Evolutionary conservation across 2,888 invertebrate species (phyloP).

Genomic region (Dendrolimus pini): DNA sequence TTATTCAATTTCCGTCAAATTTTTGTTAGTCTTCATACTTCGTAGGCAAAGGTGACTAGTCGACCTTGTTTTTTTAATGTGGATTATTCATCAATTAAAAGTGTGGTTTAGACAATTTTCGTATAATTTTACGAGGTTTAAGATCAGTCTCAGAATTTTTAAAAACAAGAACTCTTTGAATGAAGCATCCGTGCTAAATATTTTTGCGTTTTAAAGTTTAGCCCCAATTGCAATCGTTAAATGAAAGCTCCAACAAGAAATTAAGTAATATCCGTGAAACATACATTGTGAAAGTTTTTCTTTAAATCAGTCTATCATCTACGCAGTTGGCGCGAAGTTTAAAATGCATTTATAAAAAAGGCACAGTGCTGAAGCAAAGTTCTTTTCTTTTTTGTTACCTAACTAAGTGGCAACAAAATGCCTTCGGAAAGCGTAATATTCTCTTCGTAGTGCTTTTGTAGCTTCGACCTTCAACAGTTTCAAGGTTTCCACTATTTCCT

Average conservation of each 20-base stretch:
- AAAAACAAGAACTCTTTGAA: not conserved
- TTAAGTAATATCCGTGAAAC: not conserved
- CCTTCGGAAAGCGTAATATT: constrained; percentile 53
- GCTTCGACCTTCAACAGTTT: constrained; percentile 53
- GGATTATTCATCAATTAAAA: too few relatives aligned
- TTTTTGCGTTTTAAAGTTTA: too few relatives aligned
- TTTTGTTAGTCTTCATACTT: too few relatives aligned
- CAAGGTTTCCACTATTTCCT: constrained; percentile 46
- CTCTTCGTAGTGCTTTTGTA: constrained; percentile 54
- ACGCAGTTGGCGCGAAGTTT: constrained; percentile 37
- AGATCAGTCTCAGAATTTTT: constrained; percentile 6
- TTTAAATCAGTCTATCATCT: not conserved
- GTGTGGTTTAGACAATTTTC: too few relatives aligned
- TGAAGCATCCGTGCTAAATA: too few relatives aligned
- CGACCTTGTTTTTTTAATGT: too few relatives aligned
- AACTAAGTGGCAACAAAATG: constrained; percentile 40
- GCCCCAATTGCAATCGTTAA: too few relatives aligned
- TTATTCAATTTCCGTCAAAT: too few relatives aligned
- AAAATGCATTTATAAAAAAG: constrained; percentile 28
- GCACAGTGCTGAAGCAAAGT: constrained; percentile 16
- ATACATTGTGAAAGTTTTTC: not conserved
- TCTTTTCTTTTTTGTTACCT: not conserved
- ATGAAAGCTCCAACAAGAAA: too few relatives aligned
- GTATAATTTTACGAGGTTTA: constrained; percentile 10
- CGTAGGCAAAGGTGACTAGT: too few relatives aligned